phyloP scores from a whole-genome alignment of 1,140 invertebrate genomes.

The Zaprionus tsacasi region DNA sequence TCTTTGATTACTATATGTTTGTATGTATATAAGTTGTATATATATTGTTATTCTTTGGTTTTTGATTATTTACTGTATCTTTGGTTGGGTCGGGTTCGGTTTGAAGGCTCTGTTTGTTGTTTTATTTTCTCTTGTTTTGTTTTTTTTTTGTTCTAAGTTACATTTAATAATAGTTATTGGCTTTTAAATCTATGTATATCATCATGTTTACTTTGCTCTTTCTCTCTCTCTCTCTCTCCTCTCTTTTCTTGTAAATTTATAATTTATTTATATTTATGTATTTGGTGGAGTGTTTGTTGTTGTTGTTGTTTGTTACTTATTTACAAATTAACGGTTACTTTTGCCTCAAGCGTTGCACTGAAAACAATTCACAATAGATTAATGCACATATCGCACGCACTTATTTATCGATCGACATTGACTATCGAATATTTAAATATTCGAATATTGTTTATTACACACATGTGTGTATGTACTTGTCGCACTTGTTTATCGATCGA shows the following conservation, averaged over 20 bases:
- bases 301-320: constrained; percentile 67
- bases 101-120: constrained; percentile 45
- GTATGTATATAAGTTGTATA: neutral
- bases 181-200: constrained; percentile 70
- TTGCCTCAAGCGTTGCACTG: constrained; percentile 62
- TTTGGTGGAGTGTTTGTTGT: constrained; percentile 72
- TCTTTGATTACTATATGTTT: neutral
- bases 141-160: constrained; percentile 37
- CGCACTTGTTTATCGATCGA: neutral
- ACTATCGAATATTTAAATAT: neutral
- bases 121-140: constrained; percentile 7
- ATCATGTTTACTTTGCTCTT: constrained; percentile 49
- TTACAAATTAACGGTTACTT: constrained; percentile 66
- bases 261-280: constrained; percentile 53
- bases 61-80: constrained; percentile 3
- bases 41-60: constrained; percentile 8
- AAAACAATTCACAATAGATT: constrained; percentile 31
- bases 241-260: constrained; percentile 43
- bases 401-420: neutral
- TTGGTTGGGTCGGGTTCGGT: constrained; percentile 27
- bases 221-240: constrained; percentile 5
- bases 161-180: constrained; percentile 48
- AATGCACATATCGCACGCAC: neutral
- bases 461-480: neutral
- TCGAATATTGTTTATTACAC: too few species aligned